Percentiles rank a stretch among this genome's conserved stretches.
phyloP scores from a whole-genome alignment of 2,113 vertebrate genomes.

The Cromileptes altivelis region DNA sequence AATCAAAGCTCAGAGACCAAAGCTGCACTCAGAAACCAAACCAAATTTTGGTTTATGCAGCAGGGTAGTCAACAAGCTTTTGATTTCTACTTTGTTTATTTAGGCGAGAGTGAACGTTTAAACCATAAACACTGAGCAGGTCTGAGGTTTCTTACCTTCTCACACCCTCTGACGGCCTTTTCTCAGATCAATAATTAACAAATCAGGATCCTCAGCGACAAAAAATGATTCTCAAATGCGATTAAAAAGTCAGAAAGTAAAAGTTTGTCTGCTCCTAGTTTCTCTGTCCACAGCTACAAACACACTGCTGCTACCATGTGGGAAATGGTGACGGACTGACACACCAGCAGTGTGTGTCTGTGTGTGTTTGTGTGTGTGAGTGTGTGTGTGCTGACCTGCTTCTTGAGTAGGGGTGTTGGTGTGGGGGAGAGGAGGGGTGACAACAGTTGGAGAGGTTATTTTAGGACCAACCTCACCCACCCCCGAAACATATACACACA shows the following conservation, averaged over 20 bases:
- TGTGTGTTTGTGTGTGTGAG: slow-evolving; percentile 22
- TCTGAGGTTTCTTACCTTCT: slow-evolving; percentile 35
- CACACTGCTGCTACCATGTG: slow-evolving; percentile 41
- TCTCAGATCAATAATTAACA: not conserved
- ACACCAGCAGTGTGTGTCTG: not conserved
- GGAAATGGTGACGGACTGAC: slow-evolving; percentile 23
- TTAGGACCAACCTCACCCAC: slow-evolving; percentile 56
- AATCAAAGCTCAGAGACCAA: not conserved
- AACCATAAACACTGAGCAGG: not conserved
- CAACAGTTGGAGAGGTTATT: slow-evolving; percentile 81
- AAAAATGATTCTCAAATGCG: not conserved
- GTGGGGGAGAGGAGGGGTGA: slow-evolving; percentile 56
- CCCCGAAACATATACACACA: slow-evolving; percentile 2
- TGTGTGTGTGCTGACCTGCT: slow-evolving; percentile 67
- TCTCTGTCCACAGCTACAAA: not conserved
- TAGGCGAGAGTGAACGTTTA: not conserved
- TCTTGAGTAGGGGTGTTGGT: slow-evolving; percentile 48
- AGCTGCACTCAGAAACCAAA: not conserved
- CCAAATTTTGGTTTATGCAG: not conserved
- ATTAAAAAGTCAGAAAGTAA: not conserved
- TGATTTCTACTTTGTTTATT: not conserved
- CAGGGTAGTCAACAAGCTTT: not conserved
- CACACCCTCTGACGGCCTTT: too few species aligned
- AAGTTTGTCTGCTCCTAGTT: not conserved
- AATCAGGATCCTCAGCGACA: not conserved